These are phyloP conservation scores for Achatina immaculata DNA, from an alignment of 1,140 invertebrate species.

Conservation along the genomic window DNA sequence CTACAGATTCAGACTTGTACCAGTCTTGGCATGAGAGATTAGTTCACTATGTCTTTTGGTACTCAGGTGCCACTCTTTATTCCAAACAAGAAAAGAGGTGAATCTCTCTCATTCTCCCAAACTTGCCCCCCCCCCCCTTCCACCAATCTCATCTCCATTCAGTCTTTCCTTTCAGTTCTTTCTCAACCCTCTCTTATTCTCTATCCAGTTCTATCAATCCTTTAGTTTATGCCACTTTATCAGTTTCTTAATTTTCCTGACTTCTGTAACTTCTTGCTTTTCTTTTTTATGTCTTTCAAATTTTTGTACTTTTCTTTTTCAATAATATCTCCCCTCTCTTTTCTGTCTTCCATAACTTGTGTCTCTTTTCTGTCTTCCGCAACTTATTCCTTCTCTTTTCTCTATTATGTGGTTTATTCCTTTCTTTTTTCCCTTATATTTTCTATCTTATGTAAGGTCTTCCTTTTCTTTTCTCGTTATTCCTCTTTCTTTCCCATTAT, in stretches of 20 bases:
- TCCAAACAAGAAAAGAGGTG: too few species aligned
- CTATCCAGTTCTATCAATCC: background rate
- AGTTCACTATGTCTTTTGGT: too few species aligned
- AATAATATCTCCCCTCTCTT: background rate
- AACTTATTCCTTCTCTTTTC: background rate
- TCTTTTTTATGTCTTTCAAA: background rate
- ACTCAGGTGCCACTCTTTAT: too few species aligned
- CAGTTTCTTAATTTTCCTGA: background rate
- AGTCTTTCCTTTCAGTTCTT: too few species aligned
- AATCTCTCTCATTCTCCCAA: too few species aligned
- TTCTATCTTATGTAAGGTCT: background rate
- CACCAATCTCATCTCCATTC: too few species aligned
- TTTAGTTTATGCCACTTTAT: background rate
- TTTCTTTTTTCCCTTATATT: background rate
- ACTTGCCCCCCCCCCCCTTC: too few species aligned
- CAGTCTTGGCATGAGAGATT: too few species aligned
- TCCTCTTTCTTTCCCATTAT: background rate
- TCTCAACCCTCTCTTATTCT: conserved; percentile 6
- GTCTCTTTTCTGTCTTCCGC: background rate
- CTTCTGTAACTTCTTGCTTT: background rate
- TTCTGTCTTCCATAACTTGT: background rate
- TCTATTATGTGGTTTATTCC: background rate
- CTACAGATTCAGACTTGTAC: too few species aligned
- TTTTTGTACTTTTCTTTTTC: too few species aligned
- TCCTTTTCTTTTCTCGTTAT: background rate